Evolutionary conservation across 2,113 vertebrate species (phyloP), one percentile per base, ranked within the genome.

Genomic region (Oncorhynchus keta): DNA sequence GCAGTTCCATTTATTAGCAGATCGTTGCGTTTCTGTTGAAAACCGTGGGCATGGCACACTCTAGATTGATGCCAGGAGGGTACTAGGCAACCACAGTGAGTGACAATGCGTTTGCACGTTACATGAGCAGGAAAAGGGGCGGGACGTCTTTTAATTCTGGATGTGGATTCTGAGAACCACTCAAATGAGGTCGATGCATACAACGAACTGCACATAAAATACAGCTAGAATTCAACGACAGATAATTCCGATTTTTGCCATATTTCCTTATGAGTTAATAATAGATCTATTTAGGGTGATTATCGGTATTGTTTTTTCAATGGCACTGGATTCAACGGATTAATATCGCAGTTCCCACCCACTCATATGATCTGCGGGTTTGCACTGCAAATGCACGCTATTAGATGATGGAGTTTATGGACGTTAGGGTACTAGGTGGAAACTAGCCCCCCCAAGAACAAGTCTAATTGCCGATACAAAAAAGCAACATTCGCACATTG

Each of bases 51-150:
- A n/a, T 61, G 66, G 74, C 73, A 77, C 79, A 78, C 70, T 68
- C 81, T 75, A 80, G 77, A 55, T 13, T 81, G 82, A 84, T 84
- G 76, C 76, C 82, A 76, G 70, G 68, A 69, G 73, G 84, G 76
- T 69, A 69, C 76, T 45, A 78, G 24, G 74, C 69, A 73, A 79
- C 72, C 20, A 55, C 18, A 76, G 3, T 91, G 90, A 90, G 73
- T 87, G 89, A 90, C 89, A 87, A 77, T 35, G 65, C 24, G 74
- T 20, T 68, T 76, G 80, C 79, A n/a, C 62, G 79, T 65, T 86
- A 79, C 80, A 74, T 82, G 75, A 77, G 75, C 59, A 22, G 74
- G 71, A 62, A 68, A 79, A 76, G 83, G 85, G 86, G 83, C 83
- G 83, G 89, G 71, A 76, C 49, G 30, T 61, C n/a, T 22, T 9